Evolutionary conservation across 1,140 invertebrate genomes (phyloP), one percentile per base, ranked within the genome.

Genomic region (Drosophila sulfurigaster): DNA sequence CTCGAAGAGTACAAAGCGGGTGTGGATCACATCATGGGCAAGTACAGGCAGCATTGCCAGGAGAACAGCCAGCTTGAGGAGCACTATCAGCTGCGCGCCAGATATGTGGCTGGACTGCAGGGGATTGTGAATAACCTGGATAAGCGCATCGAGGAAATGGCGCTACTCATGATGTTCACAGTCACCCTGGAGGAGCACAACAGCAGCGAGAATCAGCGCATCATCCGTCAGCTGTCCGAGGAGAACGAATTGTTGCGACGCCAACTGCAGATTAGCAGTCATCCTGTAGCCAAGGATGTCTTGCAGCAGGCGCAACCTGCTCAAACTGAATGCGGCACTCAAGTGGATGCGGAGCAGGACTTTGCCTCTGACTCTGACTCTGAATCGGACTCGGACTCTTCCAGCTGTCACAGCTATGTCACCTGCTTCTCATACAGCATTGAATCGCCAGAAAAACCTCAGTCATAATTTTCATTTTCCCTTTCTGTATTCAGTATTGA

Each of bases 241-340:
- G 83, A 89, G 51, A 88, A 88, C 10, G 68, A 75, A 5, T 13
- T 68, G 49, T 52, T 88, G 62, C 85, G 85, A 0, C 71, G 65
- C 6, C 62, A 85, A 45, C 43, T 88, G 30, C 82, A 87, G 45
- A 82, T 87, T 6, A 74, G 69, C 41, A 15, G 6, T 7, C 8
- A 38, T 5, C 1, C 3, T 6, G 20, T 11, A 0, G 59, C 45
- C 20, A 10, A 20, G 10, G 13, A 62, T 2, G 25, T 1, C 7
- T 76, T 87, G 5, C 13, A 46, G 2, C 80, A 83, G 51, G 73
- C 52, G 11, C 5, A 25, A 4, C 25, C 71, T 1, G 3, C 1
- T 3, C 43, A 49, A 5, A 52, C 5, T 5, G 77, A 88, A 0
- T 58, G 8, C 16, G 38, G 83, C 73, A 87, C 83, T 2, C 82